Evolutionary conservation across 2,113 vertebrate genomes (phyloP).

Genomic region (Vicugna pacos): DNA sequence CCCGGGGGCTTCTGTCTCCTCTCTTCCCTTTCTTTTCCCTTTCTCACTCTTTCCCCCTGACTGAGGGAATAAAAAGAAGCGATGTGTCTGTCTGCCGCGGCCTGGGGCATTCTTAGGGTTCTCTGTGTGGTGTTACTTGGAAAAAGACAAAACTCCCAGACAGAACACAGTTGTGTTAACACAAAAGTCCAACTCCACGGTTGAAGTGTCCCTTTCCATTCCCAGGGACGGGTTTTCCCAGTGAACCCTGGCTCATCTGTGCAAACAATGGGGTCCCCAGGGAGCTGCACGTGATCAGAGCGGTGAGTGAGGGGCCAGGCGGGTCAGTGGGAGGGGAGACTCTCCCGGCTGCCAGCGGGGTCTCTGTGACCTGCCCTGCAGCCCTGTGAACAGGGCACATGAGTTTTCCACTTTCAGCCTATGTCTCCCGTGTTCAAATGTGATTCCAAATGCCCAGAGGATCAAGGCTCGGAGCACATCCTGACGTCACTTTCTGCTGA

Average conservation of each 20-base stretch:
- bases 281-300: constrained; percentile 71
- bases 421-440: background rate
- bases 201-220: constrained; percentile 78
- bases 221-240: constrained; percentile 69
- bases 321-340: constrained; percentile 35
- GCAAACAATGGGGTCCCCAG: constrained; percentile 75
- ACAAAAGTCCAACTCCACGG: constrained; percentile 78
- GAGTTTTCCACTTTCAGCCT: background rate
- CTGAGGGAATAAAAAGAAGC: constrained; percentile 62
- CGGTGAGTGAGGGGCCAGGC: background rate
- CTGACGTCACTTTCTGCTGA: background rate
- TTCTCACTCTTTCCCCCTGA: background rate
- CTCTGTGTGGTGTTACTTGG: constrained; percentile 75
- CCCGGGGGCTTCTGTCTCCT: constrained; percentile 27
- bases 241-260: constrained; percentile 65
- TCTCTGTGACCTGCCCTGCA: constrained; percentile 20
- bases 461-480: fast-evolving
- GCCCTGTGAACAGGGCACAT: background rate
- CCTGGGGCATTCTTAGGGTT: constrained; percentile 64
- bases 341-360: background rate
- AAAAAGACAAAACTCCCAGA: constrained; percentile 77
- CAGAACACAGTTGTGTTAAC: constrained; percentile 80
- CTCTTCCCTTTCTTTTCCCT: constrained; percentile 59
- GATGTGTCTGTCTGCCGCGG: constrained; percentile 43
- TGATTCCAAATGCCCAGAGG: background rate